phyloP scores from a whole-genome alignment of 2,888 invertebrate genomes.

The Homarus gammarus region DNA sequence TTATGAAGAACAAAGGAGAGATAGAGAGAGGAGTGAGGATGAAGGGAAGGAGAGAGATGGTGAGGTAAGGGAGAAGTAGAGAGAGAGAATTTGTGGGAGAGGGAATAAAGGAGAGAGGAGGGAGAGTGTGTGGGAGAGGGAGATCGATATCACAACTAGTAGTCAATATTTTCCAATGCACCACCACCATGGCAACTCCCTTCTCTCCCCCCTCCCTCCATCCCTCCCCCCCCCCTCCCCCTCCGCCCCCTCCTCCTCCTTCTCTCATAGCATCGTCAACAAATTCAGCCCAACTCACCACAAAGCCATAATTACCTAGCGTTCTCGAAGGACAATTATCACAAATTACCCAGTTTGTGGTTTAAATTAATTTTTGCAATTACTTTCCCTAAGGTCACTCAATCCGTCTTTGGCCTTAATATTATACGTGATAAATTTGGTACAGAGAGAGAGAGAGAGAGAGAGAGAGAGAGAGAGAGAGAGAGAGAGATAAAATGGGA shows the following conservation, averaged over 20 bases:
- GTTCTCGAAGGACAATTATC: no score
- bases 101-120: background rate
- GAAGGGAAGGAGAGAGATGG: constrained; percentile 1
- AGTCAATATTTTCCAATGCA: constrained; percentile 50
- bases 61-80: background rate
- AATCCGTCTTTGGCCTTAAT: no score
- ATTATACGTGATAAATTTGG: no score
- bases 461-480: no score
- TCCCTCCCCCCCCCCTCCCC: background rate
- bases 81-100: no score
- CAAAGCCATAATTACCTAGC: no score
- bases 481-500: no score
- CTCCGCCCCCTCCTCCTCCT: background rate
- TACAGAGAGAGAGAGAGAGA: no score
- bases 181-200: constrained; percentile 24
- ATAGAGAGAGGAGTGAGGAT: background rate
- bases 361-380: no score
- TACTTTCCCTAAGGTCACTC: no score
- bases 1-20: background rate
- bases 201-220: background rate
- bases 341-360: no score
- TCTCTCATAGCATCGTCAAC: background rate
- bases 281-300: background rate
- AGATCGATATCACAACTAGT: constrained; percentile 22
- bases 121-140: background rate